Evolutionary conservation across 2,113 vertebrate genomes (phyloP), one percentile per base, ranked within the genome.

Genomic region (Cnemophilus loriae): DNA sequence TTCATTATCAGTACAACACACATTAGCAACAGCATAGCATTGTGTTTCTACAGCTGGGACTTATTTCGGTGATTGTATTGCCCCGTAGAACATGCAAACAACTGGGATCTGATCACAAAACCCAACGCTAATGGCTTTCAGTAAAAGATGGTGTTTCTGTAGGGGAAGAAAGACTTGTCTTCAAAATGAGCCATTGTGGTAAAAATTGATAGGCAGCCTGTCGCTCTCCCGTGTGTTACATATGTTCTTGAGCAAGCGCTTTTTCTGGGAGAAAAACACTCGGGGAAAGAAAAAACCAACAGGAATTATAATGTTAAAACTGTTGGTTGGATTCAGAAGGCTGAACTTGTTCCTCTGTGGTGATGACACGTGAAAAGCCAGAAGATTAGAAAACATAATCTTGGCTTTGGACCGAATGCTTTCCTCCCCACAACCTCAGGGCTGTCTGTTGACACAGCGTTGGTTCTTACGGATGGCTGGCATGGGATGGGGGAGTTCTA

Each of bases 41-140:
- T 98, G 95, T 98, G 56, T 97, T 97, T 97, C 96, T 96, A 91
- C 95, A 98, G 93, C 97, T 98, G 97, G 90, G 92, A 91, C 95
- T 97, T 97, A 95, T 96, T 97, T 97, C 73, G 20, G 80, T 91
- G 79, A 85, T 97, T 90, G 84, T 96, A 53, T 96, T 97, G 95
- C 69, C 3, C 86, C 11, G 65, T 68, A 89, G 92, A 97, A 96
- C 94, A 96, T 96, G 93, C 91, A 95, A 92, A 97, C 97, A 97
- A 95, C 93, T 94, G 96, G 92, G 95, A 92, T 94, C 86, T 57
- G 92, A 93, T 96, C 93, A 73, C 94, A 85, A 87, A 94, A 80
- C 83, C 76, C 93, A 64, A 7, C 4, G 16, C 70, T 96, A 94
- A 95, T 90, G 94, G 93, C 73, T 96, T 89, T 74, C 92, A 70